Conservation (phyloP, 2,113 vertebrate genomes). For the Chaetura pelagica region DNA sequence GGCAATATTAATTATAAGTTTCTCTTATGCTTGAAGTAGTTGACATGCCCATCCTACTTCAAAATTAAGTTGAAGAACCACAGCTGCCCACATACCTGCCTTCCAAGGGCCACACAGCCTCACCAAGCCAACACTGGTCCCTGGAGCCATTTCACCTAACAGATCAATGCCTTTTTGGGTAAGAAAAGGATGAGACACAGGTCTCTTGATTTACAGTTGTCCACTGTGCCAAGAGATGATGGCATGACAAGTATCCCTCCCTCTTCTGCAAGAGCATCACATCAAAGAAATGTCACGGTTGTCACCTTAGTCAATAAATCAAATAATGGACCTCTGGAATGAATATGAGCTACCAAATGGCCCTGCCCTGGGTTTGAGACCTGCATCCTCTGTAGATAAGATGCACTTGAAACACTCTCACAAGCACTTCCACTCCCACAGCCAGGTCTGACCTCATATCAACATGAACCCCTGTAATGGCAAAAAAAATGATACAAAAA, state of each 20-base stretch:
- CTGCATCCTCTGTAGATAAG: not conserved
- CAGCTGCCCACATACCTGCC: not conserved
- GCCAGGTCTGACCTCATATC: rapidly evolving
- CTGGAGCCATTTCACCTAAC: not conserved
- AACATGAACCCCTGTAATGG: not conserved
- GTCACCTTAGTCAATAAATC: not conserved
- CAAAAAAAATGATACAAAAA: not conserved
- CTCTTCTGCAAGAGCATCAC: not conserved
- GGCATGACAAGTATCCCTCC: rapidly evolving
- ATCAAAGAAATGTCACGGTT: rapidly evolving
- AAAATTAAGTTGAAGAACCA: not conserved
- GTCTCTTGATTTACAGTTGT: not conserved
- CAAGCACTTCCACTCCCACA: not conserved
- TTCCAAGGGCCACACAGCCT: not conserved
- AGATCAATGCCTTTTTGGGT: not conserved
- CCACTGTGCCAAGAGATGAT: not conserved
- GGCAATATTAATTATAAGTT: rapidly evolving
- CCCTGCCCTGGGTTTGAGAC: not conserved
- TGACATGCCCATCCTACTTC: rapidly evolving
- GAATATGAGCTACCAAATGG: not conserved
- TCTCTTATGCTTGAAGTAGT: not conserved
- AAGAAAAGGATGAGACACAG: rapidly evolving
- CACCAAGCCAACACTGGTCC: not conserved
- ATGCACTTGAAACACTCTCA: rapidly evolving
- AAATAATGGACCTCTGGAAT: rapidly evolving